phyloP scores from a whole-genome alignment of 2,113 vertebrate genomes.

The Mustela lutreola region DNA sequence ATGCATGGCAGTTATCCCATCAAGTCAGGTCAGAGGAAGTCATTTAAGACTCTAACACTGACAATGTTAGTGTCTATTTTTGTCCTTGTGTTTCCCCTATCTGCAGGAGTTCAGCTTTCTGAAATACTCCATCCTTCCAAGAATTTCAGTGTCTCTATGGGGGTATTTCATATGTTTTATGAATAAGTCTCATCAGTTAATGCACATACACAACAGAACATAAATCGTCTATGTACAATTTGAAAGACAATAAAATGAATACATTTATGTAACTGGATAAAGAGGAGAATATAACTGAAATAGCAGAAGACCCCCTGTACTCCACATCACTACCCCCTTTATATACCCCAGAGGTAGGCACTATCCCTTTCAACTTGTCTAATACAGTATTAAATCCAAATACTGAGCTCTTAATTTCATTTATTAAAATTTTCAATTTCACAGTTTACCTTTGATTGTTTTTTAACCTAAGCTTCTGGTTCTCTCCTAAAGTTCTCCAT shows the following conservation, averaged over 20 bases:
- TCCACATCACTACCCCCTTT: background rate
- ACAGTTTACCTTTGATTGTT: slow-evolving; percentile 20
- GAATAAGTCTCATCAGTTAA: background rate
- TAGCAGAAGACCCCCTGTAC: background rate
- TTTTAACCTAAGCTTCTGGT: background rate
- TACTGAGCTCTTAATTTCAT: background rate
- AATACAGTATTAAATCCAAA: background rate
- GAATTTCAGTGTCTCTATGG: background rate
- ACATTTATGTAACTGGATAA: background rate
- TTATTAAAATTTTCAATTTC: background rate
- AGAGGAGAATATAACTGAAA: background rate
- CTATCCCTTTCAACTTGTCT: background rate
- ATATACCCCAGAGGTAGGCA: background rate
- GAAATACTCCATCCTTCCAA: background rate
- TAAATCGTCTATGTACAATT: background rate
- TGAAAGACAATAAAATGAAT: background rate
- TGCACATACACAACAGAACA: background rate
- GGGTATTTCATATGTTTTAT: background rate
- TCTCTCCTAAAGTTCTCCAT: background rate
- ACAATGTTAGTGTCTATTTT: background rate
- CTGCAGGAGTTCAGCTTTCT: background rate
- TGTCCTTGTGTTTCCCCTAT: background rate
- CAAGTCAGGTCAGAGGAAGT: background rate
- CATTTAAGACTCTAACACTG: background rate
- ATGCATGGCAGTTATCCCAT: background rate